Evolutionary conservation across 2,888 invertebrate species (phyloP).

Genomic region (Slavum lentiscoides): DNA sequence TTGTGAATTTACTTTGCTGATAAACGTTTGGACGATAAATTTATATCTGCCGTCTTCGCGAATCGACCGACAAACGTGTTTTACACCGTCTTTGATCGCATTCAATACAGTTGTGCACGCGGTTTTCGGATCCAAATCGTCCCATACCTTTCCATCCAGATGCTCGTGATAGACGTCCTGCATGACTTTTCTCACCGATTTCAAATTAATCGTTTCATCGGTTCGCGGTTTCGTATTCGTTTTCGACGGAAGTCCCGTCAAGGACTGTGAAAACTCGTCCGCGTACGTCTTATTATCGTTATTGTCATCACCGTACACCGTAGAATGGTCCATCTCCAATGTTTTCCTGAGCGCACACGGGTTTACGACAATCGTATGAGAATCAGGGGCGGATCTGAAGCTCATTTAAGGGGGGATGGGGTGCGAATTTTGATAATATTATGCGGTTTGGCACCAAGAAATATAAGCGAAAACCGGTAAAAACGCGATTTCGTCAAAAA

Average conservation of each 20-base stretch:
- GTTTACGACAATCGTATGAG: no score
- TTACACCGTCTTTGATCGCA: neutral
- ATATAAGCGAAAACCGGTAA: no score
- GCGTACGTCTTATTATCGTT: neutral
- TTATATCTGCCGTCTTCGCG: conserved; percentile 1
- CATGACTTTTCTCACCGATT: neutral
- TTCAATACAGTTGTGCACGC: neutral
- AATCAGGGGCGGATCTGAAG: no score
- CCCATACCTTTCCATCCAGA: conserved; percentile 1
- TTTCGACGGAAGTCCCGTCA: neutral
- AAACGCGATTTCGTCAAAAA: no score
- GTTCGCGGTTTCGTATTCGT: neutral
- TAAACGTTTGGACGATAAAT: neutral
- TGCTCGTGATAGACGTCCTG: no score
- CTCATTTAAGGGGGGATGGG: no score
- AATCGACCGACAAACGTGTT: neutral
- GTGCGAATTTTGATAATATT: no score
- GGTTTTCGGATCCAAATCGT: conserved; percentile 7
- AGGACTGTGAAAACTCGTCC: conserved; percentile 8
- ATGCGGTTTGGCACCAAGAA: no score
- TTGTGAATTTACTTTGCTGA: neutral
- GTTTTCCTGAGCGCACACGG: no score
- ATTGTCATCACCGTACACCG: no score
- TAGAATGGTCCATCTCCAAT: no score
- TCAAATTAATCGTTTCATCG: neutral